Evolutionary conservation across 2,113 vertebrate species (phyloP).

Genomic region (Gambusia holbrooki): DNA sequence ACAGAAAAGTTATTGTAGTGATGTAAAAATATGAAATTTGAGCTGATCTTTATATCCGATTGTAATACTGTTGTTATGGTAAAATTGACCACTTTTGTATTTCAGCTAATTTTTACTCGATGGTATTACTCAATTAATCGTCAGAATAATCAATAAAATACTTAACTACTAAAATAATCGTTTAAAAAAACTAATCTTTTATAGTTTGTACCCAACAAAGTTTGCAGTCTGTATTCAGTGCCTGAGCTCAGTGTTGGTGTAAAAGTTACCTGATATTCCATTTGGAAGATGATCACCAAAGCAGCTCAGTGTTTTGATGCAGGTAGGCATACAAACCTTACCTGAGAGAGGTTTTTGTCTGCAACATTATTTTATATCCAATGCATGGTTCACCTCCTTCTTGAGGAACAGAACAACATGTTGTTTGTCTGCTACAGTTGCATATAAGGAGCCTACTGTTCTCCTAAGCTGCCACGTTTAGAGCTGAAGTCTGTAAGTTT

Average conservation of each 20-base stretch:
- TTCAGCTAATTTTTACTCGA: too few relatives aligned
- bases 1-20: too few relatives aligned
- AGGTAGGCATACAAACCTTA: not conserved
- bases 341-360: conserved; percentile 30
- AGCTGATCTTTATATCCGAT: too few relatives aligned
- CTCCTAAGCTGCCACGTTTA: conserved; percentile 57
- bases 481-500: conserved; percentile 63
- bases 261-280: not conserved
- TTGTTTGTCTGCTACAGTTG: conserved; percentile 56
- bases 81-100: too few relatives aligned
- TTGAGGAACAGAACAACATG: conserved; percentile 60
- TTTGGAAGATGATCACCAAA: not conserved
- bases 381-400: conserved; percentile 32
- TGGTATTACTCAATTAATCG: too few relatives aligned
- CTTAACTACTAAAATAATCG: too few relatives aligned
- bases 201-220: too few relatives aligned
- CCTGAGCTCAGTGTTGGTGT: not conserved
- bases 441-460: conserved; percentile 74
- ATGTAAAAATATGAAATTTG: too few relatives aligned
- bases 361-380: conserved; percentile 43
- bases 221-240: not conserved
- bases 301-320: not conserved
- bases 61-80: too few relatives aligned
- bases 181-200: too few relatives aligned
- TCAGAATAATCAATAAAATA: too few relatives aligned